Evolutionary conservation across 2,113 vertebrate genomes (phyloP), one percentile per base, ranked within the genome.

Genomic region (Tenebrosternarchus preto): DNA sequence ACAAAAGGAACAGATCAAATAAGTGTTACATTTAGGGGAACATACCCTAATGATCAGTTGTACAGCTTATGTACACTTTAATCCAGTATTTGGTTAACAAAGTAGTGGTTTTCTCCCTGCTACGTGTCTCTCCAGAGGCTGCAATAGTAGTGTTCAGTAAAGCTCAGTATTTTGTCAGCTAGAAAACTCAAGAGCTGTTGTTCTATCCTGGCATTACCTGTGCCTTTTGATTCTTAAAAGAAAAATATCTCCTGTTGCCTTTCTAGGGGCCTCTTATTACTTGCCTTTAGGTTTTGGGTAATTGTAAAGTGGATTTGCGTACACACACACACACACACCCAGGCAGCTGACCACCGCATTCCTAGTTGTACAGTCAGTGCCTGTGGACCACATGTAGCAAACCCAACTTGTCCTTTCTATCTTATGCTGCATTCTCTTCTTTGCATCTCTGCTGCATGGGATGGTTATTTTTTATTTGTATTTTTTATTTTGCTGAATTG

Each of bases 201-300:
- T 85, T 84, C 72, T 78, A 70, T 36, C 72, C 50, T 78, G 82
- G 84, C 77, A 83, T 90, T 81, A 88, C 82, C 83, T 81, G 91
- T 93, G 92, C 92, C 92, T 93, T n/a, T 92, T 80, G 71, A 81
- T 86, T 71, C 9, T 46, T n/a, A 2, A 31, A 19, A 24, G 16
- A 57, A 36, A 72, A 39, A 36, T 39, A 68, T 68, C 80, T 82
- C 79, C 63, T 83, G 80, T 73, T 69, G 59, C 43, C 73, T 53
- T 55, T 71, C 64, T 81, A 79, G 71, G 67, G 76, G 27, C 66
- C 72, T 80, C 61, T 67, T 85, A 76, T 77, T 80, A 86, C 78
- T 77, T 88, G 82, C 83, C 6, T 83, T 72, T 83, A 68, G 75
- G 76, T 83, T 85, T 82, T 36, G 73, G 80, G 76, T 77, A 80